phyloP scores from a whole-genome alignment of 2,888 invertebrate species.

The Platycnemis pennipes region DNA sequence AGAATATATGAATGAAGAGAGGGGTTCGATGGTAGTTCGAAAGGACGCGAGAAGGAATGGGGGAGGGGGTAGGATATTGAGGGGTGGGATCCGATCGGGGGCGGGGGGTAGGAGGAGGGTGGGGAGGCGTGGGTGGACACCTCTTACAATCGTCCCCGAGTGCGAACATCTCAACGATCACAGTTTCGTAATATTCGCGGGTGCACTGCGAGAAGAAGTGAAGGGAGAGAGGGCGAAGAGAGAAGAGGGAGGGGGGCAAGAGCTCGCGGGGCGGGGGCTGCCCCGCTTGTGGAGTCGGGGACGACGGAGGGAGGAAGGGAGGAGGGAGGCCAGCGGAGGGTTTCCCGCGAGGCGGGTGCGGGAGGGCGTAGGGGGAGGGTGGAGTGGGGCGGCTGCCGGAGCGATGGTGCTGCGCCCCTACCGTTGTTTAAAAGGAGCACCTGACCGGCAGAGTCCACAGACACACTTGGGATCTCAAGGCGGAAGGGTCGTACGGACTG shows the following conservation, averaged over 20 bases:
- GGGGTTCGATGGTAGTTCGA: no score
- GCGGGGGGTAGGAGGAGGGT: conserved; percentile 1
- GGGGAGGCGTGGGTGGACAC: conserved; percentile 67
- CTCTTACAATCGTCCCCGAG: conserved; percentile 50
- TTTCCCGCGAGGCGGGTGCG: conserved; percentile 48
- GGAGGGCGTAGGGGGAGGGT: conserved; percentile 65
- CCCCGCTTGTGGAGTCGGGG: conserved; percentile 68
- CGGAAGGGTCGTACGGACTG: conserved; percentile 58
- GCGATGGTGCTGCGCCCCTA: conserved; percentile 68
- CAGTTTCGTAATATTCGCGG: conserved; percentile 40
- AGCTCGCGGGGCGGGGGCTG: conserved; percentile 66
- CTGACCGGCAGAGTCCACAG: conserved; percentile 65
- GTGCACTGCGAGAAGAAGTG: conserved; percentile 14
- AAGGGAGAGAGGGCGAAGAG: conserved; percentile 34
- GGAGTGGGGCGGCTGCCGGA: conserved; percentile 74
- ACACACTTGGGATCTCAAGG: conserved; percentile 70
- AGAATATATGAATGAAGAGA: not conserved
- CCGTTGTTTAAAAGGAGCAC: conserved; percentile 69
- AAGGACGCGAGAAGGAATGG: not conserved
- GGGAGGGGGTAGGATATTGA: conserved; percentile 64
- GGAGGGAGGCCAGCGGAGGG: conserved; percentile 70
- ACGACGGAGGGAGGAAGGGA: conserved; percentile 70
- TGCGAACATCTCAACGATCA: conserved; percentile 53
- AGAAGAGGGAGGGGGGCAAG: conserved; percentile 65
- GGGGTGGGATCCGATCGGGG: conserved; percentile 31